A percentile compares a stretch with the other conserved stretches of the same genome.
phyloP scores from a whole-genome alignment of 2,888 invertebrate genomes.

The Neria commutata region DNA sequence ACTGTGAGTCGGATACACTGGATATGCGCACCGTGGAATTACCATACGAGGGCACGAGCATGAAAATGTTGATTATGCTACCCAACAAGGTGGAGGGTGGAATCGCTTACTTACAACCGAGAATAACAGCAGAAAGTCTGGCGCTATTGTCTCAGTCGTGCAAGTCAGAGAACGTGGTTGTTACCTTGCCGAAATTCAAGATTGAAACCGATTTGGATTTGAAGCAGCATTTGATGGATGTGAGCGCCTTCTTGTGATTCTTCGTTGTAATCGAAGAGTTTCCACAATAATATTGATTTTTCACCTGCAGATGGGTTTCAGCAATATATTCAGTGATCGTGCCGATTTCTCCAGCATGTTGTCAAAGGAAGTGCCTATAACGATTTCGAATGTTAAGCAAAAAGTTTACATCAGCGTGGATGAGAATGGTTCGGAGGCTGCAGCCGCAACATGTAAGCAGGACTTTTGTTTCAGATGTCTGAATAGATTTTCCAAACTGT shows the following conservation, averaged over 20 bases:
- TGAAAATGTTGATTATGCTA: slow-evolving; percentile 76
- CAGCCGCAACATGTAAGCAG: slow-evolving; percentile 70
- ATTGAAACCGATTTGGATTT: slow-evolving; percentile 74
- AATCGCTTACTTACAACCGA: slow-evolving; percentile 64
- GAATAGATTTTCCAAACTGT: neutral
- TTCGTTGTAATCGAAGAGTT: too few species aligned
- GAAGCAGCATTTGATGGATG: slow-evolving; percentile 66
- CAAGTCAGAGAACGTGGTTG: slow-evolving; percentile 62
- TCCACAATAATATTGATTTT: too few species aligned
- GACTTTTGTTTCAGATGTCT: slow-evolving; percentile 2
- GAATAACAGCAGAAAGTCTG: slow-evolving; percentile 66
- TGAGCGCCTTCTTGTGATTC: too few species aligned
- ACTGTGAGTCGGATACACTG: slow-evolving; percentile 59
- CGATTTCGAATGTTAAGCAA: slow-evolving; percentile 75
- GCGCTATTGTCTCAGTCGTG: slow-evolving; percentile 62
- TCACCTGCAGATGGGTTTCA: slow-evolving; percentile 69
- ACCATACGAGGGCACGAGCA: slow-evolving; percentile 70
- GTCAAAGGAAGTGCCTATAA: slow-evolving; percentile 61
- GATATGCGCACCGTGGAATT: slow-evolving; percentile 70
- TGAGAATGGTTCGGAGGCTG: slow-evolving; percentile 85
- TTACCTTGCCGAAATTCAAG: slow-evolving; percentile 78
- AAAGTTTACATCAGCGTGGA: slow-evolving; percentile 85
- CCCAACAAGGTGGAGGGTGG: slow-evolving; percentile 72
- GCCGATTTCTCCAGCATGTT: slow-evolving; percentile 70
- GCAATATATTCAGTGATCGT: slow-evolving; percentile 65